phyloP scores from a whole-genome alignment of 2,113 vertebrate species.

The Anser cygnoides region DNA sequence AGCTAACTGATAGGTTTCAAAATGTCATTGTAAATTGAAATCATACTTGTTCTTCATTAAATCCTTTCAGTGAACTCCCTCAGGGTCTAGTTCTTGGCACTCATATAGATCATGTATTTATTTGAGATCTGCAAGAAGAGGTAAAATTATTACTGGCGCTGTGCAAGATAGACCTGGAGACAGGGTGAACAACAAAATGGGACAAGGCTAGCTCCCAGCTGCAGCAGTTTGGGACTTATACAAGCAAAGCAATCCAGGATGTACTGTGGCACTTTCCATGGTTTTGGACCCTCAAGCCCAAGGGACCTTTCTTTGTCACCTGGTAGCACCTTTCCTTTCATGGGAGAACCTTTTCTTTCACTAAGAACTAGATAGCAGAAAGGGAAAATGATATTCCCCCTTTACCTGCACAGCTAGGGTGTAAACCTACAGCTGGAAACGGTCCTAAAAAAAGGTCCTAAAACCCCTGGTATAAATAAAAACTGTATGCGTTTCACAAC shows the following conservation, averaged over 20 bases:
- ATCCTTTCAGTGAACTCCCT: conserved; percentile 6
- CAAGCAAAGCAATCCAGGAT: not conserved
- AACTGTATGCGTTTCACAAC: not conserved
- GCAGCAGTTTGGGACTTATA: not conserved
- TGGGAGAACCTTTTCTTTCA: not conserved
- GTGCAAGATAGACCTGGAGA: not conserved
- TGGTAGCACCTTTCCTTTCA: not conserved
- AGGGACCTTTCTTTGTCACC: not conserved
- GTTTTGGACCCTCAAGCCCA: not conserved
- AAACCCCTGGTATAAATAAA: not conserved
- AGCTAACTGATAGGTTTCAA: conserved; percentile 22
- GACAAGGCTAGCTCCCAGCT: not conserved
- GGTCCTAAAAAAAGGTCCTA: not conserved
- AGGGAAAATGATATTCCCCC: not conserved
- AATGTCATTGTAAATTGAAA: conserved; percentile 39
- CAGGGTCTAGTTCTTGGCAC: not conserved
- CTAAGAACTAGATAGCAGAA: not conserved
- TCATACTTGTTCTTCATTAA: not conserved
- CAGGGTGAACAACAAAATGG: not conserved
- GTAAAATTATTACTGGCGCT: not conserved
- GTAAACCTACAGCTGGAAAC: not conserved
- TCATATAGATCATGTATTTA: not conserved
- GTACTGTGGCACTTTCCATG: not conserved
- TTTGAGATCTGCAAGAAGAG: not conserved
- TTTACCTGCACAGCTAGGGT: not conserved